Evolutionary conservation across 2,888 invertebrate species (phyloP).

Genomic region (Thecophora atra): DNA sequence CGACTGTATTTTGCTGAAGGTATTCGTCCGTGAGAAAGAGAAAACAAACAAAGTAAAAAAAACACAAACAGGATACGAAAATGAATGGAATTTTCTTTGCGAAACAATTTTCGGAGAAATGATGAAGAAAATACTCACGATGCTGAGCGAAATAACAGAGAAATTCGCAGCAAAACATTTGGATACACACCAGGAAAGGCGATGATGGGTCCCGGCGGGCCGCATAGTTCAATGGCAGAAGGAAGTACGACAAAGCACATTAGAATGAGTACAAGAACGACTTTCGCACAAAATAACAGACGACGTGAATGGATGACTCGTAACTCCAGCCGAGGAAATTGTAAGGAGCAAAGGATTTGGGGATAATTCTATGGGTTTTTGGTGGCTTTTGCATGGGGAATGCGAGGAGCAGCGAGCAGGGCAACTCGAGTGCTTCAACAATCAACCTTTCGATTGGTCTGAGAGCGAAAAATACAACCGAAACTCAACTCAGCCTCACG

Average conservation of each 20-base stretch:
- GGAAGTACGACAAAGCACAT: not conserved
- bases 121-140: not conserved
- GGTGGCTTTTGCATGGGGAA: too few relatives aligned
- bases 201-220: too few relatives aligned
- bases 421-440: too few relatives aligned
- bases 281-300: not conserved
- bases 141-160: not conserved
- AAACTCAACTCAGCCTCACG: too few relatives aligned
- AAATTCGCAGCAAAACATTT: not conserved
- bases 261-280: not conserved
- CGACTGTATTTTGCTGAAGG: not conserved
- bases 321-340: not conserved
- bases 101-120: not conserved
- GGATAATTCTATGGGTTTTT: too few relatives aligned
- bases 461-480: too few relatives aligned
- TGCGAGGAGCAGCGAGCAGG: too few relatives aligned
- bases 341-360: not conserved
- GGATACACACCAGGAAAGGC: not conserved
- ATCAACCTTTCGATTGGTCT: too few relatives aligned
- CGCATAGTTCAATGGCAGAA: not conserved
- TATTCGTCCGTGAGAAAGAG: not conserved
- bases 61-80: not conserved
- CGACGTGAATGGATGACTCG: not conserved
- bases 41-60: not conserved
- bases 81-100: not conserved